Base-by-base conservation (phyloP, 2,113 vertebrate species). In the Anhinga anhinga region DNA sequence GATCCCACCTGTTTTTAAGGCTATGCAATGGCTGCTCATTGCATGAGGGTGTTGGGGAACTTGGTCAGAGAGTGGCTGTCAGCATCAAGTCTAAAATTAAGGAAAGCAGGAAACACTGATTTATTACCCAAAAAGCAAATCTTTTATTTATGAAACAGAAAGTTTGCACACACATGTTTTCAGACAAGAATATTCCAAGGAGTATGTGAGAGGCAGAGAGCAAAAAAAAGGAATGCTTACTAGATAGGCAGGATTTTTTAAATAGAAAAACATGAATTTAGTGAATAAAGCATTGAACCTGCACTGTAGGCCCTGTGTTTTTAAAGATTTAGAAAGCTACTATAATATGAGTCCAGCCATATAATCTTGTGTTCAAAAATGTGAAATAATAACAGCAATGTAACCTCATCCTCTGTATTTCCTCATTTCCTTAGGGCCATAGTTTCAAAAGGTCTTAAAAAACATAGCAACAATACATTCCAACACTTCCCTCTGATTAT, bases 391-490 rank as follows among this genome's bases (percentile, higher is more conserved):
- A 96, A 95, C 85, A 93, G 91, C 63, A 95, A 78, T 86, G 89
- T 96, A 97, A 95, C 81, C 62, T 93, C 95, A 96, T 95, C 82
- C 82, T 88, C 78, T 15, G 38, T 87, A 87, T 97, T 97, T 96
- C 86, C 89, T 97, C 93, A 94, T 97, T 96, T 96, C 94, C 89
- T 96, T 66, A 91, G 93, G 87, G 89, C 74, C 82, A 58, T n/a
- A 29, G 78, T 96, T 97, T 97, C 95, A 96, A 96, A 97, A 94
- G 90, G 94, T 82, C 93, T 97, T 95, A 61, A 94, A 94, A 96
- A 90, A 87, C 89, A 71, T 47, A 95, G 91, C 91, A 97, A 95
- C 89, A 96, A 93, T 93, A 52, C 86, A 96, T 97, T 97, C 96
- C 91, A 96, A 73, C 82, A 95, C 86, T 96, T 96, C 86, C 86